phyloP scores from a whole-genome alignment of 1,140 invertebrate genomes.

The Steinernema feltiae region DNA sequence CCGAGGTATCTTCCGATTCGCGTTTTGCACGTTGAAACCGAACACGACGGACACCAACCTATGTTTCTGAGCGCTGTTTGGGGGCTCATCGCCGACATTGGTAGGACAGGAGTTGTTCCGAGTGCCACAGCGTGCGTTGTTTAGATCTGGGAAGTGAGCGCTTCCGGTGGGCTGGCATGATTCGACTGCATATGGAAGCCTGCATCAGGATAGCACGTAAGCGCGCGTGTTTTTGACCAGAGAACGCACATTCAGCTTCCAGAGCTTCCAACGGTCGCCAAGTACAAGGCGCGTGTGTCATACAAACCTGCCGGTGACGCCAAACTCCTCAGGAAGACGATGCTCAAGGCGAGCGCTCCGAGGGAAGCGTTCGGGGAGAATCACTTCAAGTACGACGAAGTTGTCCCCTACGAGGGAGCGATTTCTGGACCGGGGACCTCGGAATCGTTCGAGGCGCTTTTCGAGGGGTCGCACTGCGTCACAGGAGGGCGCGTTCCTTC shows the following conservation, averaged over 20 bases:
- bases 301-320: constrained; percentile 44
- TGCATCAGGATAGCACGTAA: constrained; percentile 45
- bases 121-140: background rate
- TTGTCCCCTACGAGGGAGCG: constrained; percentile 4
- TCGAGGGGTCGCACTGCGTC: constrained; percentile 21
- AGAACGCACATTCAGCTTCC: background rate
- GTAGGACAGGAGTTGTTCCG: constrained; percentile 31
- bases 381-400: constrained; percentile 31
- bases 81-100: constrained; percentile 50
- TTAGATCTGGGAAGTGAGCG: constrained; percentile 48
- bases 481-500: constrained; percentile 19
- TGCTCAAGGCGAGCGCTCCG: constrained; percentile 32
- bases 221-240: constrained; percentile 7
- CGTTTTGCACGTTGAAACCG: constrained; percentile 43
- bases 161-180: constrained; percentile 41
- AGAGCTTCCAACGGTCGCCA: constrained; percentile 44
- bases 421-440: constrained; percentile 1
- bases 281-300: constrained; percentile 40
- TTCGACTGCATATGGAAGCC: constrained; percentile 47
- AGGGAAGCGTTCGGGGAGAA: constrained; percentile 39
- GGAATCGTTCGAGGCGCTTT: constrained; percentile 25
- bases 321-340: constrained; percentile 29
- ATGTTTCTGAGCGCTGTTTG: constrained; percentile 48
- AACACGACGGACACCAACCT: constrained; percentile 29
- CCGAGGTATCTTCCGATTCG: constrained; percentile 38